phyloP scores from a whole-genome alignment of 2,113 vertebrate genomes.

The Ochotona curzoniae region DNA sequence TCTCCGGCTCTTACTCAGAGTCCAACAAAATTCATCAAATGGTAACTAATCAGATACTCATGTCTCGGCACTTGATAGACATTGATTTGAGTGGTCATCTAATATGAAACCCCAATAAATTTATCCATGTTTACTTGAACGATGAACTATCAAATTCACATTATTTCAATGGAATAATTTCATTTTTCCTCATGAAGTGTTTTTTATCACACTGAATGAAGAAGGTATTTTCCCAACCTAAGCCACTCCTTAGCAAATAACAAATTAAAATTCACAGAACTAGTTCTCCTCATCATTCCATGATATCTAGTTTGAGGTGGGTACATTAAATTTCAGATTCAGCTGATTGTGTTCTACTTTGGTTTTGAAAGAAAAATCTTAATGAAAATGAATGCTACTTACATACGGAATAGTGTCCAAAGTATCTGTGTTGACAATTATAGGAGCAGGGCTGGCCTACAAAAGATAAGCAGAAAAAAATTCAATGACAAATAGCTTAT shows the following conservation, averaged over 20 bases:
- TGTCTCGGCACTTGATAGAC: not conserved
- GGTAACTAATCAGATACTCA: constrained; percentile 1
- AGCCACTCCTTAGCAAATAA: constrained; percentile 44
- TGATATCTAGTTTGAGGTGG: not conserved
- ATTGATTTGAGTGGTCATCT: constrained; percentile 14
- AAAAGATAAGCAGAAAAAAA: not conserved
- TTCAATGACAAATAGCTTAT: constrained; percentile 35
- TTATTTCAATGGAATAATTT: not conserved
- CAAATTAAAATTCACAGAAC: constrained; percentile 33
- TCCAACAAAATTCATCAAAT: not conserved
- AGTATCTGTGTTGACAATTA: constrained; percentile 98
- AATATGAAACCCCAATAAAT: constrained; percentile 6
- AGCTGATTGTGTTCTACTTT: not conserved
- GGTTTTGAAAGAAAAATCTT: constrained; percentile 41
- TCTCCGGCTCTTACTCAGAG: constrained; percentile 20
- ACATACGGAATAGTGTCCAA: constrained; percentile 97
- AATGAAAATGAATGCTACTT: constrained; percentile 85
- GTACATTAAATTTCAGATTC: not conserved
- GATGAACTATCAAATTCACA: not conserved
- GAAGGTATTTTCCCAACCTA: not conserved
- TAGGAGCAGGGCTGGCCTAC: constrained; percentile 96
- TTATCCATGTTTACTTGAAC: not conserved
- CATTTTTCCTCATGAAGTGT: not conserved
- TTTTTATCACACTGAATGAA: constrained; percentile 39
- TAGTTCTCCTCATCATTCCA: not conserved